Conservation (phyloP, 2,113 vertebrate species). For the Limanda limanda region DNA sequence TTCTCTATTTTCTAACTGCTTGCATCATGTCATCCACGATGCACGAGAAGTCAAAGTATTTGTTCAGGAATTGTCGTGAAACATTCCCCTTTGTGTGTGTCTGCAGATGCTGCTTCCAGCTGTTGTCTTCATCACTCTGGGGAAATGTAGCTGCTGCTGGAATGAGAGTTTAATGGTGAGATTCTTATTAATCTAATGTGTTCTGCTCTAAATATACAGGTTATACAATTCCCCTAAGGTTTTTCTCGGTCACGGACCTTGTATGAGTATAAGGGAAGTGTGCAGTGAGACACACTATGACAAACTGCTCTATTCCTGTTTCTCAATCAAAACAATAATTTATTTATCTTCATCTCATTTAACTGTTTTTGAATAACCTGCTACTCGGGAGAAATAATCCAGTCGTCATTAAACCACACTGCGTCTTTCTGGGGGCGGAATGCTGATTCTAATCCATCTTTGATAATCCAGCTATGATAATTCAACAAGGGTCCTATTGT, state of each 20-base stretch:
- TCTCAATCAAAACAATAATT: neutral
- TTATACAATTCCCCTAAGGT: no score
- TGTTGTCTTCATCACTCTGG: conserved; percentile 88
- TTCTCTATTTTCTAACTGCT: no score
- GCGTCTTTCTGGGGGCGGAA: conserved; percentile 41
- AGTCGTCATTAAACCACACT: conserved; percentile 37
- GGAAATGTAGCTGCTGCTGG: conserved; percentile 90
- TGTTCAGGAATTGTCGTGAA: neutral
- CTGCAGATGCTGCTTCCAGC: conserved; percentile 90
- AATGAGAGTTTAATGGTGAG: conserved; percentile 90
- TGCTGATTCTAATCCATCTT: conserved; percentile 64
- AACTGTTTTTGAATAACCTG: neutral
- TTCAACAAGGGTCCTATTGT: conserved; percentile 65
- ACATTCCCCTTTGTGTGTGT: conserved; percentile 23
- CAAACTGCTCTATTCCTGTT: neutral
- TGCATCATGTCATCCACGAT: no score
- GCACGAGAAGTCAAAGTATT: no score
- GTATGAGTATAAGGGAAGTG: no score
- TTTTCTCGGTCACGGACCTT: no score
- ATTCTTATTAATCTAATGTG: neutral
- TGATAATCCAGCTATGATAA: conserved; percentile 4
- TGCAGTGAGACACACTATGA: no score
- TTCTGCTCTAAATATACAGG: neutral
- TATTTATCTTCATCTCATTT: no score
- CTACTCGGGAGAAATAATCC: neutral